A percentile compares a stretch with the other conserved stretches of the same genome.
Evolutionary conservation across 2,797 vertebrate species (phyloP).

Genomic region (Pelobates cultripes): DNA sequence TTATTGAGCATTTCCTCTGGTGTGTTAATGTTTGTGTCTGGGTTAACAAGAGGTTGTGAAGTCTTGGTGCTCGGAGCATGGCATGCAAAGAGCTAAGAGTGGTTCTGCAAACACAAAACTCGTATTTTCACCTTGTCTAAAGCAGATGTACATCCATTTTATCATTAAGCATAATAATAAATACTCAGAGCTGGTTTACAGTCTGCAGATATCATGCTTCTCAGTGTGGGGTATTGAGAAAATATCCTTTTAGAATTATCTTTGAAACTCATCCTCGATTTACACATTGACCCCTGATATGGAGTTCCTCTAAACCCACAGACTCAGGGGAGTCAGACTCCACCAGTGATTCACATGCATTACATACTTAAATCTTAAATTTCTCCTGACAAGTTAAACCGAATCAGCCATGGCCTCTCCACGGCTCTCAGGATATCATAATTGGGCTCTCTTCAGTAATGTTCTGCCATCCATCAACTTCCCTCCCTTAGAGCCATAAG

Average conservation of each 20-base stretch:
- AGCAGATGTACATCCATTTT: no score
- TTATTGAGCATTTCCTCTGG: no score
- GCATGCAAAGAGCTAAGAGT: no score
- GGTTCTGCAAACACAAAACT: no score
- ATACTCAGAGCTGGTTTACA: neutral
- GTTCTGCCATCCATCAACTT: conserved; percentile 56
- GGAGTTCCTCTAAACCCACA: conserved; percentile 28
- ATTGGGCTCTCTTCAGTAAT: conserved; percentile 57
- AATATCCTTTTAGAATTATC: neutral
- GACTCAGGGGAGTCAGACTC: neutral
- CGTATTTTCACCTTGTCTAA: no score
- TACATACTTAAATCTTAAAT: conserved; percentile 26
- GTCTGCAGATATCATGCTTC: neutral
- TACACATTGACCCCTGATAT: neutral
- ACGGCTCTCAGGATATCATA: neutral
- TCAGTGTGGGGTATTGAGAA: neutral
- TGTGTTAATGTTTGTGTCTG: no score
- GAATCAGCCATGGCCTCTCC: conserved; percentile 45
- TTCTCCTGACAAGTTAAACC: conserved; percentile 29
- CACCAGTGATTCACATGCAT: conserved; percentile 15
- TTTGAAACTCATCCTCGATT: neutral
- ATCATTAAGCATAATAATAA: neutral
- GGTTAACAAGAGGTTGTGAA: no score
- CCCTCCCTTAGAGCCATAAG: conserved; percentile 15
- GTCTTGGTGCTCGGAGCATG: no score